These are phyloP conservation scores for Pipa parva DNA, from an alignment of 2,113 vertebrate genomes.

Conservation along the genomic window DNA sequence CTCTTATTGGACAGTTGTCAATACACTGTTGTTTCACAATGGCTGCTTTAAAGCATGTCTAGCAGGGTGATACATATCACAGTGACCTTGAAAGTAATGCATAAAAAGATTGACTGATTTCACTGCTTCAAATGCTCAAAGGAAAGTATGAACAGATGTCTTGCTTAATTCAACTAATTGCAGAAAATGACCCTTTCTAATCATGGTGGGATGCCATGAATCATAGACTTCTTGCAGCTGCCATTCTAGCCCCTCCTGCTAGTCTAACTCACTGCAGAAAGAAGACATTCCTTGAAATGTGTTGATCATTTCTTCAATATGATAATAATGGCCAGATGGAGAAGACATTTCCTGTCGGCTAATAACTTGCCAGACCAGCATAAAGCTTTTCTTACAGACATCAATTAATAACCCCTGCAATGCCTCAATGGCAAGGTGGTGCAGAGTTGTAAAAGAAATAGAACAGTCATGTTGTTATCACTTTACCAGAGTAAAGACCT, in stretches of 20 bases:
- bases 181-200: conserved; percentile 35
- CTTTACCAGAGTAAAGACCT: too few relatives aligned
- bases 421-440: too few relatives aligned
- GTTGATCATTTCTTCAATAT: conserved; percentile 32
- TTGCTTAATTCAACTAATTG: conserved; percentile 36
- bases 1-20: too few relatives aligned
- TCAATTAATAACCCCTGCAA: too few relatives aligned
- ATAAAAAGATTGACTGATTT: neutral
- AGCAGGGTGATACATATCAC: too few relatives aligned
- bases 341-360: conserved; percentile 28
- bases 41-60: too few relatives aligned
- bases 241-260: conserved; percentile 17
- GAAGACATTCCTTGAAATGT: conserved; percentile 25
- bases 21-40: too few relatives aligned
- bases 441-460: too few relatives aligned
- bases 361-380: conserved; percentile 14
- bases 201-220: conserved; percentile 14
- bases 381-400: neutral
- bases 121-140: conserved; percentile 11
- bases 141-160: conserved; percentile 35
- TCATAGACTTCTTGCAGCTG: conserved; percentile 26
- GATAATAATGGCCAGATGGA: conserved; percentile 31
- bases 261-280: conserved; percentile 29
- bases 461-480: too few relatives aligned
- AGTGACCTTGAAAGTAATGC: neutral